Conservation (phyloP, 2,888 invertebrate species). For the Drosophila picticornis region DNA sequence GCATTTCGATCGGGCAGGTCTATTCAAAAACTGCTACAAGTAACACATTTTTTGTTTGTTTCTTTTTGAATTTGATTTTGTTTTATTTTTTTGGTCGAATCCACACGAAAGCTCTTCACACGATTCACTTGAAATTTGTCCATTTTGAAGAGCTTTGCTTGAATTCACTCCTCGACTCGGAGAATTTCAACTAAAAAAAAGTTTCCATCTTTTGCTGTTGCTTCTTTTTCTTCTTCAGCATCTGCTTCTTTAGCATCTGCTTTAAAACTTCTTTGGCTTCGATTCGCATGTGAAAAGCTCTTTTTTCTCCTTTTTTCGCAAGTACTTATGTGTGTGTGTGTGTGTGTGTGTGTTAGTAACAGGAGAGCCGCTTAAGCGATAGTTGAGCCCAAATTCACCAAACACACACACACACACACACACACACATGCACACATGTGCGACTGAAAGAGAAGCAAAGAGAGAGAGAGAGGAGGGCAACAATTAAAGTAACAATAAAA, state of each 20-base stretch:
- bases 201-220: constrained; percentile 3
- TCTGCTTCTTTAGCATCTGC: constrained; percentile 13
- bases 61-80: too few relatives aligned
- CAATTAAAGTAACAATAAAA: constrained; percentile 2
- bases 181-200: neutral
- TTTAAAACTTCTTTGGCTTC: constrained; percentile 48
- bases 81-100: neutral
- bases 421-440: constrained; percentile 5
- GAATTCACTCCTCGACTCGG: neutral
- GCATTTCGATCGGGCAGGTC: constrained; percentile 18
- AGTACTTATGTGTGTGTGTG: neutral
- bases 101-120: constrained; percentile 24
- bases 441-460: constrained; percentile 10
- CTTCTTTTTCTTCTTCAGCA: constrained; percentile 1
- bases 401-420: constrained; percentile 10
- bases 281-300: constrained; percentile 21
- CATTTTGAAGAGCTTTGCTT: constrained; percentile 4
- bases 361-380: constrained; percentile 41
- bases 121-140: constrained; percentile 25
- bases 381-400: constrained; percentile 20
- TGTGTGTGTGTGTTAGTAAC: constrained; percentile 10
- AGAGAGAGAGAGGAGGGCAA: constrained; percentile 18
- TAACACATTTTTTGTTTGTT: neutral
- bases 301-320: constrained; percentile 7
- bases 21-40: neutral